These are phyloP conservation scores for Silurus asotus DNA, from an alignment of 2,113 vertebrate genomes.

Conservation along the genomic window DNA sequence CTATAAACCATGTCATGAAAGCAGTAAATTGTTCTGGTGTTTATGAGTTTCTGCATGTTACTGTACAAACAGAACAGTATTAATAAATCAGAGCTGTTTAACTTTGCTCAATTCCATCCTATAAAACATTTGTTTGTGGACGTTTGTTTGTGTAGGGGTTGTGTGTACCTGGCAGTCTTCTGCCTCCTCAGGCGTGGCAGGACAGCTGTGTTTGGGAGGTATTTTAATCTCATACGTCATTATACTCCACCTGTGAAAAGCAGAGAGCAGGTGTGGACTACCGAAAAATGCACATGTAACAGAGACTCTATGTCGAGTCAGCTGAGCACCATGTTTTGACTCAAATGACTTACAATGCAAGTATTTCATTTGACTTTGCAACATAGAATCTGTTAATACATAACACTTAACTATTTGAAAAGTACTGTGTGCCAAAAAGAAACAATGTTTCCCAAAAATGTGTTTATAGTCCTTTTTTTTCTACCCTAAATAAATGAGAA, in stretches of 20 bases:
- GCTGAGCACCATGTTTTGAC: background rate
- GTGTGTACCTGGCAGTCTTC: constrained; percentile 85
- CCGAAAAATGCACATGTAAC: background rate
- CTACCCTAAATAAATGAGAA: no score
- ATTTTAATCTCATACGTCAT: constrained; percentile 99
- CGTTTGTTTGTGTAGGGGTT: constrained; percentile 14
- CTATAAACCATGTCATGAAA: background rate
- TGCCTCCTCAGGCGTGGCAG: constrained; percentile 80
- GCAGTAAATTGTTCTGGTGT: background rate
- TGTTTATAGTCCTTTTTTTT: background rate
- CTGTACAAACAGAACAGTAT: background rate
- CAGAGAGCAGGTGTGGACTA: constrained; percentile 28
- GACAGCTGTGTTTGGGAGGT: constrained; percentile 86
- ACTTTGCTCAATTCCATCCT: background rate
- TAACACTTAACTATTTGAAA: background rate
- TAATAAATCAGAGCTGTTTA: background rate
- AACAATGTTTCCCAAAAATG: background rate
- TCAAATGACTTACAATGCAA: background rate
- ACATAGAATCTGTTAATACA: background rate
- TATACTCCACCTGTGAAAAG: constrained; percentile 88
- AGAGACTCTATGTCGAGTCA: background rate
- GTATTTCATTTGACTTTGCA: constrained; percentile 11
- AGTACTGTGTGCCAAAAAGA: background rate
- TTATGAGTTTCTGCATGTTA: background rate
- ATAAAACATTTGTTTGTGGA: constrained; percentile 27